Base-by-base conservation (phyloP, 2,888 invertebrate genomes). In the Lucinisca nassula region DNA sequence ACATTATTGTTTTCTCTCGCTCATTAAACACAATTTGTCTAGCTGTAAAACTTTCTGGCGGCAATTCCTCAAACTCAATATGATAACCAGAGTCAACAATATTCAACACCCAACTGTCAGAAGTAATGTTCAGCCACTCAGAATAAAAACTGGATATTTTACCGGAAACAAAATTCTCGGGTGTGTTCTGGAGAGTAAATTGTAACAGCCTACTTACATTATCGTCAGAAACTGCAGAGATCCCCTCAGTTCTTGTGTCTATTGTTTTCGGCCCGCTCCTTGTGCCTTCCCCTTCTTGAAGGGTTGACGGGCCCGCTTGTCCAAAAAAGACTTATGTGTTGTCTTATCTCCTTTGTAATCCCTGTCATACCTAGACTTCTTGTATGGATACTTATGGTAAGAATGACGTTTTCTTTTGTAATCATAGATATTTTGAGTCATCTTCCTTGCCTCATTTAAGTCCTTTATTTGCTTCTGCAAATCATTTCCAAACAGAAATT, bases 31-130 rank as follows among this genome's bases (percentile, higher is more conserved):
- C 6, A 30, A 61, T 61, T 17, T 61, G 30, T 27, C 24, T 27
- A 17, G 3, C 27, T 10, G 8, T 6, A 6, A 27, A 24, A 10
- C 17, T 30, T 10, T 10, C 10, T 6, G 61, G 61, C 3, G 27
- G 30, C 21, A 4, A 4, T 10, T 3, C 24, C 17, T 67, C 21
- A 58, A 77, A 77, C 37, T 77, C 77, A n/a, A 58, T 55, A 12
- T 24, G 6, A 74, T 74, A 73, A 24, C 73, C 73, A 55, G 55
- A 4, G 12, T 37, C 21, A 27, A 80, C 74, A 61, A 81, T 81
- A 10, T 81, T 40, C 10, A 81, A 30, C 6, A 61, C 17, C 27
- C 27, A 27, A 10, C 27, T 61, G 17, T 61, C 61, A 30, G 27
- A 30, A 4, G 61, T 61, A 8, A 61, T 30, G 10, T 6, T 21